Evolutionary conservation across 2,113 vertebrate species (phyloP).

Genomic region (Tamias sibiricus): DNA sequence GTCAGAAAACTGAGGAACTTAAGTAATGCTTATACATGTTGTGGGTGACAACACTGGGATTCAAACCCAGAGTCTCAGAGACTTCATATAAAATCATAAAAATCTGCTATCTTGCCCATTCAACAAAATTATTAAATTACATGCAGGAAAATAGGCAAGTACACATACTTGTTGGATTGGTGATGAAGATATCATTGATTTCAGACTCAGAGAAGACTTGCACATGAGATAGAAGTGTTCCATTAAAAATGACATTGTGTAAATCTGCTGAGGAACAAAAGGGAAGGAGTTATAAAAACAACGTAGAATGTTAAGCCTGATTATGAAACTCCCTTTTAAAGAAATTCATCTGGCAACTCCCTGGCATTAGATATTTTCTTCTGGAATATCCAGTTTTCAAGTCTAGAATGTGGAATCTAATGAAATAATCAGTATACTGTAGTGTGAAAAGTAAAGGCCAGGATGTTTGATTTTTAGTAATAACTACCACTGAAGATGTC

Average conservation of each 20-base stretch:
- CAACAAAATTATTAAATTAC: constrained; percentile 24
- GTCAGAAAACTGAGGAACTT: constrained; percentile 7
- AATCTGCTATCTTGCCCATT: not conserved
- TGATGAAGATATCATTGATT: not conserved
- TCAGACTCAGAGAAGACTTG: constrained; percentile 24
- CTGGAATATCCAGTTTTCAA: not conserved
- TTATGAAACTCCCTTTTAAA: not conserved
- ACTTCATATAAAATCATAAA: not conserved
- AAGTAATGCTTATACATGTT: not conserved
- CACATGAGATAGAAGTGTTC: not conserved
- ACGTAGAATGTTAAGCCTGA: constrained; percentile 16
- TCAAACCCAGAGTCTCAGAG: not conserved
- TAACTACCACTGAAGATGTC: not conserved
- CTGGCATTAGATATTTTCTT: not conserved
- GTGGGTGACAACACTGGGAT: not conserved
- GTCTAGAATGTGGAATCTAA: not conserved
- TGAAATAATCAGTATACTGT: not conserved
- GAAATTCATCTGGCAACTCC: not conserved
- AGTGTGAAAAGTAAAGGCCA: not conserved
- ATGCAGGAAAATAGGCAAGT: not conserved
- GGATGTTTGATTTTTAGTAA: not conserved
- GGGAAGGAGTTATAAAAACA: not conserved
- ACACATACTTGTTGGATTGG: not conserved
- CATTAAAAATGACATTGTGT: not conserved
- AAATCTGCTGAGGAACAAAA: not conserved